Evolutionary conservation across 2,797 vertebrate genomes (phyloP).

Genomic region (Antrozous pallidus): DNA sequence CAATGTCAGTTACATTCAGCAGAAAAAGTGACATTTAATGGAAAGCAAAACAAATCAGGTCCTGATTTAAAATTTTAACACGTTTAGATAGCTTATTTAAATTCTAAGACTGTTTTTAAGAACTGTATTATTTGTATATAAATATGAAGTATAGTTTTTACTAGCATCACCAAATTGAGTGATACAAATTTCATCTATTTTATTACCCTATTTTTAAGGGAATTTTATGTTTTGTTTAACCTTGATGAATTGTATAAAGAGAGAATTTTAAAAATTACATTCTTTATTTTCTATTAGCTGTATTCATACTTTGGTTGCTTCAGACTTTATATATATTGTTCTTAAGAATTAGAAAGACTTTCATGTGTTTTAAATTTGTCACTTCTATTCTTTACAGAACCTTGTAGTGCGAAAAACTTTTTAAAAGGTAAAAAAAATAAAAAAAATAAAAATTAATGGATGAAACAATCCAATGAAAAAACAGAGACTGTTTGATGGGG

Average conservation of each 20-base stretch:
- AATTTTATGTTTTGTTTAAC: slow-evolving; percentile 94
- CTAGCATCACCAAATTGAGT: slow-evolving; percentile 95
- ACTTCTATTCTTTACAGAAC: slow-evolving; percentile 89
- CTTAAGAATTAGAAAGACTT: slow-evolving; percentile 94
- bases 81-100: slow-evolving; percentile 90
- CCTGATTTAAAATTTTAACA: slow-evolving; percentile 88
- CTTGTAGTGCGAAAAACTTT: slow-evolving; percentile 95
- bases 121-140: slow-evolving; percentile 98
- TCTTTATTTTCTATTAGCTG: slow-evolving; percentile 99
- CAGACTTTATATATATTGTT: slow-evolving; percentile 90
- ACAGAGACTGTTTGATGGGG: not conserved
- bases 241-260: slow-evolving; percentile 93
- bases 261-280: slow-evolving; percentile 92
- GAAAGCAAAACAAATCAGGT: slow-evolving; percentile 83
- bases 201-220: slow-evolving; percentile 99
- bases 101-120: slow-evolving; percentile 91
- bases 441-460: slow-evolving; percentile 66
- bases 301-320: slow-evolving; percentile 97
- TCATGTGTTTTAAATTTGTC: slow-evolving; percentile 93
- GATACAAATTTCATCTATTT: slow-evolving; percentile 99
- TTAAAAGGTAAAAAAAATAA: slow-evolving; percentile 84
- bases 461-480: not conserved
- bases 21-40: slow-evolving; percentile 93
- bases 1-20: slow-evolving; percentile 95
- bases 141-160: slow-evolving; percentile 93